Evolutionary conservation across 2,888 invertebrate genomes (phyloP), one percentile per base, ranked within the genome.

Genomic region (Cyclophora albipunctata): DNA sequence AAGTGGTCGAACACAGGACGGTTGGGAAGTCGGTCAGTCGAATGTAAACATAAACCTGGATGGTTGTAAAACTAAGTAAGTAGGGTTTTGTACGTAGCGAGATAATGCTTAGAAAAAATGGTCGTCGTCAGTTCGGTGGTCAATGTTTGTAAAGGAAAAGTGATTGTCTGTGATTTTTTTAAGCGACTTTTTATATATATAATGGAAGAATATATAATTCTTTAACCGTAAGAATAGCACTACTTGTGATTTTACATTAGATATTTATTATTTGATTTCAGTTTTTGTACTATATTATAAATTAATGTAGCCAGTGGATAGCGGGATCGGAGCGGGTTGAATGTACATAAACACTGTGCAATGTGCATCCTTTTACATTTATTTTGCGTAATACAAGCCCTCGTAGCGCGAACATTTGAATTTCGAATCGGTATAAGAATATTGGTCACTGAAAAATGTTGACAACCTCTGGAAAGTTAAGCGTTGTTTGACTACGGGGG

Each of bases 101-200:
- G 75, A 74, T 84, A 86, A 86, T 79, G 87, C 84, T 87, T 86
- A 84, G 81, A 80, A 75, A 76, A 78, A 77, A 79, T 71, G 84
- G 79, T 84, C 74, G 78, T 75, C 78, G 81, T 43, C 43, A 34
- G 77, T 83, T 78, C 72, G 85, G 80, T 86, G 86, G 86, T 88
- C 82, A 81, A 80, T 87, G 89, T 89, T 81, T 88, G 86, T 89
- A 87, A 85, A 83, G 81, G 80, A 77, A 79, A 84, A 84, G 86
- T 87, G 87, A 88, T 89, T 88, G 89, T 89, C 89, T 89, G 89
- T 89, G 89, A 89, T 89, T 89, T 88, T 88, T 89, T 89, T 89
- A 89, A 87, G 89, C 89, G 87, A 89, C 89, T 87, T 89, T 89
- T 89, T 89, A 59, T 86, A 86, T 85, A 87, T 84, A 84, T 82